Base-by-base conservation (phyloP, 92 coral and sea anemone species). In the Phenganax marumi region DNA sequence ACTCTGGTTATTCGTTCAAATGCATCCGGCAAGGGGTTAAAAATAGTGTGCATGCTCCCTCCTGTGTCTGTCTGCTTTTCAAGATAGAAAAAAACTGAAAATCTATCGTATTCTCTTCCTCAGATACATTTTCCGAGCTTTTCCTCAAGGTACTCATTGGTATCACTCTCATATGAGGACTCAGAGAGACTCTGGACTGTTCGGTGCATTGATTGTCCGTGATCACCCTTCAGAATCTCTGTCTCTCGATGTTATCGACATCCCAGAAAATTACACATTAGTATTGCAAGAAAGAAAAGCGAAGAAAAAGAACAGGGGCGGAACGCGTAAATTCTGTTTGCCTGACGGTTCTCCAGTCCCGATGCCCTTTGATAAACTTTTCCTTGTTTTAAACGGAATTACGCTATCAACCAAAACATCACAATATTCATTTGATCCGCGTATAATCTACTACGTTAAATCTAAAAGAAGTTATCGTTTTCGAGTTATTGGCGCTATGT, bases 141-240 rank as follows among this genome's bases (percentile, higher is more conserved):
- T 63, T 49, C 95, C 92, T 43, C 84, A 91, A 8, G 95, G 95
- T 11, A 91, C 95, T 16, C 89, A 86, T 77, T 91, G 95, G 95
- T 91, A 91, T 68, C 95, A 91, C 57, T 91, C 95, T 56, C 95
- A 91, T 75, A 87, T 86, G 64, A 89, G 87, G 48, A 79, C 73
- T 16, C 95, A 91, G 68, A 80, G 87, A 75, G 87, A 89, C 25
- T 89, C 84, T 70, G 95, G 95, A 66, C 61, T 91, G 50, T 89
- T 57, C 80, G 95, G 92, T 52, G 90, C 95, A 4, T 76, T 91
- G 12, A 81, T 91, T 50, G 17, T 66, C 26, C 72, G 16, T 19
- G 72, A 66, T 24, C 2, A 33, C 3, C 3, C 43, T 33, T 0
- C 1, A 33, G 43, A 33, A 33, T 33, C 43, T 33, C 43, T 33